Evolutionary conservation across 1,140 invertebrate species (phyloP).

Genomic region (Archegozetes longisetosus): DNA sequence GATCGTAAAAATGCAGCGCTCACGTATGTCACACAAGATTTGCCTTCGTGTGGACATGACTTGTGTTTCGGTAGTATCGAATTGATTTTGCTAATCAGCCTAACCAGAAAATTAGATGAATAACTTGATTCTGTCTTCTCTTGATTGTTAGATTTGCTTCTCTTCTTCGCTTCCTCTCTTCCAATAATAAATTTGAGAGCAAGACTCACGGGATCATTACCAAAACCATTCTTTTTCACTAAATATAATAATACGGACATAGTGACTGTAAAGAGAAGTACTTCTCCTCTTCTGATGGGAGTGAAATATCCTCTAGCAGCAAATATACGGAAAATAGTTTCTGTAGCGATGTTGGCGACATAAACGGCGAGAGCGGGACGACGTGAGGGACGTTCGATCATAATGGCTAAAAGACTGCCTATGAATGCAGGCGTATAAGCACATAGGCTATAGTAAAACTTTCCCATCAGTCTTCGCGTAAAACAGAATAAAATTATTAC

Average conservation of each 20-base stretch:
- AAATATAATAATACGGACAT: conserved; percentile 9
- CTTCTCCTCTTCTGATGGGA: conserved; percentile 45
- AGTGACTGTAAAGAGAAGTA: conserved; percentile 17
- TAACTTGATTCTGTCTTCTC: neutral
- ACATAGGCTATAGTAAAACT: conserved; percentile 15
- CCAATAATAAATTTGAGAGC: conserved; percentile 14
- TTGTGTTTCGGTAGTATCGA: neutral
- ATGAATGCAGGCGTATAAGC: conserved; percentile 8
- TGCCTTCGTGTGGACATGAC: neutral
- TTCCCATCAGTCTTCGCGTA: neutral
- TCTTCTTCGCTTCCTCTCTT: conserved; percentile 5
- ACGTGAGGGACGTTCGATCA: conserved; percentile 52
- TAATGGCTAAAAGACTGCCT: conserved; percentile 12
- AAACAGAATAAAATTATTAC: conserved; percentile 52
- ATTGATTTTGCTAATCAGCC: neutral
- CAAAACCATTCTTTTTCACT: conserved; percentile 10
- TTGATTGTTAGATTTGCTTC: neutral
- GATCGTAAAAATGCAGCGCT: neutral
- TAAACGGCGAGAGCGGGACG: conserved; percentile 52
- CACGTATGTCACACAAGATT: neutral
- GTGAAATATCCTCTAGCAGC: conserved; percentile 41
- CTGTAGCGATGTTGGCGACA: conserved; percentile 51
- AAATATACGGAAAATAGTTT: conserved; percentile 23
- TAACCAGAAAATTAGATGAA: neutral
- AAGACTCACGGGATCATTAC: conserved; percentile 13